phyloP scores from a whole-genome alignment of 2,113 vertebrate species.

The Myxocyprinus asiaticus region DNA sequence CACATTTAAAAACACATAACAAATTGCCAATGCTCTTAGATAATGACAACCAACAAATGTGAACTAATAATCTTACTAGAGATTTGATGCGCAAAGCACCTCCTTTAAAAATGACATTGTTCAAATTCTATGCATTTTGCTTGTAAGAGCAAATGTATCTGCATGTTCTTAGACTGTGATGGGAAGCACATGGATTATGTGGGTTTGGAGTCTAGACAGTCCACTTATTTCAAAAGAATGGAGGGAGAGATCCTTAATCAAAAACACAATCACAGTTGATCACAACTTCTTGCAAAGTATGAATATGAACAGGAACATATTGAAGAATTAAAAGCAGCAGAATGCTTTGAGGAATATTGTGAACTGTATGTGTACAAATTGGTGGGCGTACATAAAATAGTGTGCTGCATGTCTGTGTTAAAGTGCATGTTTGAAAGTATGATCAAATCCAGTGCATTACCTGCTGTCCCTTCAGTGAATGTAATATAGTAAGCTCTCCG shows the following conservation, averaged over 20 bases:
- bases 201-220: slow-evolving; percentile 53
- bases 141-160: slow-evolving; percentile 7
- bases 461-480: slow-evolving; percentile 92
- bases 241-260: neutral
- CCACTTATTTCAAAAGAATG: slow-evolving; percentile 9
- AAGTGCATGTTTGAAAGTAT: neutral
- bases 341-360: neutral
- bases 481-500: slow-evolving; percentile 88
- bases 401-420: slow-evolving; percentile 7
- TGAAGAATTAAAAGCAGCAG: neutral
- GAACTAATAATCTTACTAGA: too few relatives aligned
- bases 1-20: too few relatives aligned
- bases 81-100: too few relatives aligned
- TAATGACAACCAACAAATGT: too few relatives aligned
- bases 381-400: neutral
- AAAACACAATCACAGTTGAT: slow-evolving; percentile 13
- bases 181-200: slow-evolving; percentile 54
- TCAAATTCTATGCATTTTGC: neutral
- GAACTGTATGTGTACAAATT: neutral
- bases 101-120: neutral
- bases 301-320: too few relatives aligned
- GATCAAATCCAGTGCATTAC: slow-evolving; percentile 61
- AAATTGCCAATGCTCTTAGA: too few relatives aligned
- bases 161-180: slow-evolving; percentile 39
- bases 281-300: neutral